Conservation (phyloP, 1,140 invertebrate species). For the Aphelenchoides avenae region DNA sequence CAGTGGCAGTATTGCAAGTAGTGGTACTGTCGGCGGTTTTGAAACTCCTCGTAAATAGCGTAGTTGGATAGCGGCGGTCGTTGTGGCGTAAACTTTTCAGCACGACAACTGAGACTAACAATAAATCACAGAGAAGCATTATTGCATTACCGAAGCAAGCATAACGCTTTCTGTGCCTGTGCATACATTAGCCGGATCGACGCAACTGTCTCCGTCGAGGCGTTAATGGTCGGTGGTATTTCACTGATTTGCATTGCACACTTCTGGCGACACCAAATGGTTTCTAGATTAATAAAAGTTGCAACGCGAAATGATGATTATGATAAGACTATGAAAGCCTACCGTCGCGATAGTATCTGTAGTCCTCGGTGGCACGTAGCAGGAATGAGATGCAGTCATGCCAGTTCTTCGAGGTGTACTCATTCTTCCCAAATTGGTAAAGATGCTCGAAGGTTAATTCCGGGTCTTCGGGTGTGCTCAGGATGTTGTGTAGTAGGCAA, state of each 20-base stretch:
- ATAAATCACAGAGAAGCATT: background rate
- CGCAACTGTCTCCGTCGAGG: slow-evolving; percentile 1
- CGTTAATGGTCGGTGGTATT: slow-evolving; percentile 9
- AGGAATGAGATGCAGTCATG: slow-evolving; percentile 68
- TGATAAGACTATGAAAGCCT: slow-evolving; percentile 42
- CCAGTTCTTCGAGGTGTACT: slow-evolving; percentile 70
- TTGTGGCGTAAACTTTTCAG: slow-evolving; percentile 61
- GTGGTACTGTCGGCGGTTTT: slow-evolving; percentile 67
- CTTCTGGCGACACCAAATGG: slow-evolving; percentile 64
- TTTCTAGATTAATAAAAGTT: slow-evolving; percentile 37
- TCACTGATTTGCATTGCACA: slow-evolving; percentile 62
- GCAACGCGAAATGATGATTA: background rate
- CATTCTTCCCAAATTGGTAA: slow-evolving; percentile 61
- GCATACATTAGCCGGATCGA: slow-evolving; percentile 16
- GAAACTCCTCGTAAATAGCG: slow-evolving; percentile 65
- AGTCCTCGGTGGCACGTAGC: slow-evolving; percentile 61
- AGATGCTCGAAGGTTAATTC: slow-evolving; percentile 22
- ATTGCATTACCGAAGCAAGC: slow-evolving; percentile 32
- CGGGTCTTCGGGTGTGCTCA: slow-evolving; percentile 64
- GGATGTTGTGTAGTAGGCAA: no score
- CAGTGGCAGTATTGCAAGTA: slow-evolving; percentile 74
- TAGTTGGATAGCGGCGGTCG: slow-evolving; percentile 62
- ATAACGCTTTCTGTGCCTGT: slow-evolving; percentile 37
- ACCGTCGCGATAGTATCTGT: slow-evolving; percentile 60
- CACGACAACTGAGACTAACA: slow-evolving; percentile 65